These are phyloP conservation scores for Urocitellus parryii DNA, from an alignment of 2,113 vertebrate genomes.

Conservation along the genomic window DNA sequence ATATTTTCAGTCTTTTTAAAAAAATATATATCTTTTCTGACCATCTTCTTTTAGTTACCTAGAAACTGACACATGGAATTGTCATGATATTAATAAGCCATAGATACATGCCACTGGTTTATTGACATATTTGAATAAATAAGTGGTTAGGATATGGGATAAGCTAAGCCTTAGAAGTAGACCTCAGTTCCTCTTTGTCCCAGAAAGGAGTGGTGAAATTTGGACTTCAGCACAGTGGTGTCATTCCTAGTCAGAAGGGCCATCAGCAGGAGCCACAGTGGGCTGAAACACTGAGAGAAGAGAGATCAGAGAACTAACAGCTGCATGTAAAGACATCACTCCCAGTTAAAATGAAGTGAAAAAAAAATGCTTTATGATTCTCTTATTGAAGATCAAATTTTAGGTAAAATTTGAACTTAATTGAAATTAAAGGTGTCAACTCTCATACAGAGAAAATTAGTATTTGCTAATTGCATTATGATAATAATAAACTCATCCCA, in stretches of 20 bases:
- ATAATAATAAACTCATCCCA: constrained; percentile 38
- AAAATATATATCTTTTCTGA: background rate
- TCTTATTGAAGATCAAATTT: constrained; percentile 55
- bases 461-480: background rate
- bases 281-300: background rate
- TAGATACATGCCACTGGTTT: background rate
- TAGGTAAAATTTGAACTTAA: constrained; percentile 43
- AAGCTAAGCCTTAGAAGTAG: background rate
- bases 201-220: background rate
- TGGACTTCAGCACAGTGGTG: background rate
- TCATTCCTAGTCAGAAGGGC: background rate
- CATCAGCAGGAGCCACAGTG: too few relatives aligned
- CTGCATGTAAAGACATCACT: background rate
- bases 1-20: background rate
- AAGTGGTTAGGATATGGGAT: background rate
- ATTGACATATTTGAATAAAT: background rate
- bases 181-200: background rate
- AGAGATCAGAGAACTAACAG: background rate
- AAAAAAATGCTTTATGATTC: constrained; percentile 38
- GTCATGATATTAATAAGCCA: background rate
- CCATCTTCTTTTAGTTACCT: background rate
- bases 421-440: constrained; percentile 52
- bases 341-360: background rate
- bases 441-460: constrained; percentile 49
- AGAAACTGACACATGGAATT: background rate